These are phyloP conservation scores for Atta texana DNA, from an alignment of 1,140 invertebrate genomes.

Conservation along the genomic window DNA sequence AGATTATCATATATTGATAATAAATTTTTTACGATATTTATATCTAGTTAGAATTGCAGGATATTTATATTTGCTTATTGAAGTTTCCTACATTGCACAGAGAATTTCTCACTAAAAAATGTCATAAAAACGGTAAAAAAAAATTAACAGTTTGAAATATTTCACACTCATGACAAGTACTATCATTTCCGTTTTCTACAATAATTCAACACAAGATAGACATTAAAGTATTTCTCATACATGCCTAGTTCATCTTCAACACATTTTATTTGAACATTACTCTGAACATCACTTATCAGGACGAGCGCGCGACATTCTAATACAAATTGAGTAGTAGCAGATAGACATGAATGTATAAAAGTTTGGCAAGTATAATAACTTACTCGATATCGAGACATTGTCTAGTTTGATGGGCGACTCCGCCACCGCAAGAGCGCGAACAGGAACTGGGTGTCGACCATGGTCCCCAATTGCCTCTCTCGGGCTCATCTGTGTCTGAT, in stretches of 20 bases:
- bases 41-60: not conserved
- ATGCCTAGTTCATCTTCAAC: not conserved
- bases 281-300: conserved; percentile 10
- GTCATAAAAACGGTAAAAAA: conserved; percentile 12
- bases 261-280: conserved; percentile 30
- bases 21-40: not conserved
- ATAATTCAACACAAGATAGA: conserved; percentile 5
- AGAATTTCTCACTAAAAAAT: not conserved
- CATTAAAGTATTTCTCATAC: conserved; percentile 22
- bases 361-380: conserved; percentile 73
- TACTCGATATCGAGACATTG: conserved; percentile 89
- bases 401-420: conserved; percentile 92
- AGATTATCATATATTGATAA: not conserved
- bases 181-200: conserved; percentile 4
- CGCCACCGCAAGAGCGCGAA: conserved; percentile 96
- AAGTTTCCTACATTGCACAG: not conserved
- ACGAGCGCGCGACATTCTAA: not conserved
- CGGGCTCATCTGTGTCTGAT: conserved; percentile 88
- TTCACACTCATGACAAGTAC: not conserved
- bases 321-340: not conserved
- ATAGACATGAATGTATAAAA: not conserved
- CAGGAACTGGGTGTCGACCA: conserved; percentile 93
- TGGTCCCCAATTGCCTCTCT: conserved; percentile 89
- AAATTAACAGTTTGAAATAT: not conserved
- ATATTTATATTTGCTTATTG: not conserved